Evolutionary conservation across 2,888 invertebrate species (phyloP), one percentile per base, ranked within the genome.

Genomic region (Metellina segmentata): DNA sequence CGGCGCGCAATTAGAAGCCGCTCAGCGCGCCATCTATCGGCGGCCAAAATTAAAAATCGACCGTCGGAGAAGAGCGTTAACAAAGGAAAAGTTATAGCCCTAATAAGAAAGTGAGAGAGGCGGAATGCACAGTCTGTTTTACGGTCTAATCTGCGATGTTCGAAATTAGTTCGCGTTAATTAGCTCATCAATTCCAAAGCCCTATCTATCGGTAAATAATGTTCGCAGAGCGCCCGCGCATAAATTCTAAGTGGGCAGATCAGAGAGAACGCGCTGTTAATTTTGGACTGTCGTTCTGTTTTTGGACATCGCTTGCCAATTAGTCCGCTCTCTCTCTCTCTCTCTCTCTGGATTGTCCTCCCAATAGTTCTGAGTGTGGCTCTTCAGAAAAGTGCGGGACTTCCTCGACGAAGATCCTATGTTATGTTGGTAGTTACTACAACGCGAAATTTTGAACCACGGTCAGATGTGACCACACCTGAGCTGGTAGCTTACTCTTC

Each of bases 131-230:
- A 70, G 74, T 81, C 88, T 77, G 69, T 82, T 89, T 89, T 89
- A 89, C 89, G 70, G 75, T 82, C 82, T 89, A 71, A 82, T 89
- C 82, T 52, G 69, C 19, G 51, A 70, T 82, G 74, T 71, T 77
- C 82, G 75, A 89, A 89, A 89, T 89, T 89, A 89, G 89, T 82
- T 70, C 69, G 34, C 82, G 77, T 61, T 89, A 89, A 89, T 89
- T 82, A 89, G 89, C 49, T 53, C 75, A 89, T 89, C 89, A 19
- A 89, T 89, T 89, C 19, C 82, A 53, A 48, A 81, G 87, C 19
- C 34, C 75, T 61, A 75, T 48, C 34, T 49, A 52, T 86, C 86
- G 78, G 74, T 85, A 85, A 85, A 75, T 85, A 75, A 85, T 75
- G 85, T 34, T 34, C 34, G 34, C 34, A 1, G 34, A 34, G 34